These are phyloP conservation scores for Tokudaia tokunoshimensis DNA, from an alignment of 2,797 vertebrate species.

Conservation along the genomic window DNA sequence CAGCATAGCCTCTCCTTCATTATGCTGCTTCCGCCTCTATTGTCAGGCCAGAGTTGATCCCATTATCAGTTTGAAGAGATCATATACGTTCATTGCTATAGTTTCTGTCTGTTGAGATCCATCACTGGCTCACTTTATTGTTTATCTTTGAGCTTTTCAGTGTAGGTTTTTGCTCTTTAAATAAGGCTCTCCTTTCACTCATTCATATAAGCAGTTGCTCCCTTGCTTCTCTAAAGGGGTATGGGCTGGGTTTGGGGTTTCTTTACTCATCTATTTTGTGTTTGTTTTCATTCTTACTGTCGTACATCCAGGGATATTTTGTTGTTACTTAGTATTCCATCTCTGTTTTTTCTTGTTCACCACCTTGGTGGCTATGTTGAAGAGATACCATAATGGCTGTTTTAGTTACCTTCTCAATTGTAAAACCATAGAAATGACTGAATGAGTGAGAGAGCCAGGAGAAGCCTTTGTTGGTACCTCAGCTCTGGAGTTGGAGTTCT, in stretches of 20 bases:
- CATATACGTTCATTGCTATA: not conserved
- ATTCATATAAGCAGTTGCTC: constrained; percentile 27
- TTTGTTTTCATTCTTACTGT: not conserved
- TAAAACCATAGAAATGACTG: not conserved
- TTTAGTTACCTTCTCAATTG: not conserved
- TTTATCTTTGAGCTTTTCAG: constrained; percentile 55
- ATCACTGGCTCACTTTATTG: not conserved
- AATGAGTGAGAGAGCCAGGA: not conserved
- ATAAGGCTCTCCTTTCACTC: constrained; percentile 46
- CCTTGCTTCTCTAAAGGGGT: not conserved
- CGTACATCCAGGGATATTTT: not conserved
- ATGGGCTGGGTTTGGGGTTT: constrained; percentile 15
- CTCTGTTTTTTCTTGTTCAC: not conserved
- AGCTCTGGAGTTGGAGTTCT: not conserved
- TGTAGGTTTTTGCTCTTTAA: constrained; percentile 35
- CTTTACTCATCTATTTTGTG: not conserved
- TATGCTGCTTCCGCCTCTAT: not conserved
- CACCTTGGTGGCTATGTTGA: not conserved
- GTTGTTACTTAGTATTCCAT: not conserved
- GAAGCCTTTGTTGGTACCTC: not conserved
- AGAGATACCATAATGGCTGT: not conserved
- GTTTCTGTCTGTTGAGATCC: constrained; percentile 36
- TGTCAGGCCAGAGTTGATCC: constrained; percentile 11
- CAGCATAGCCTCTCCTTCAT: not conserved
- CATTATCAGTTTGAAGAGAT: constrained; percentile 16